Evolutionary conservation across 2,113 vertebrate species (phyloP), one percentile per base, ranked within the genome.

Genomic region (Tupaia chinensis): DNA sequence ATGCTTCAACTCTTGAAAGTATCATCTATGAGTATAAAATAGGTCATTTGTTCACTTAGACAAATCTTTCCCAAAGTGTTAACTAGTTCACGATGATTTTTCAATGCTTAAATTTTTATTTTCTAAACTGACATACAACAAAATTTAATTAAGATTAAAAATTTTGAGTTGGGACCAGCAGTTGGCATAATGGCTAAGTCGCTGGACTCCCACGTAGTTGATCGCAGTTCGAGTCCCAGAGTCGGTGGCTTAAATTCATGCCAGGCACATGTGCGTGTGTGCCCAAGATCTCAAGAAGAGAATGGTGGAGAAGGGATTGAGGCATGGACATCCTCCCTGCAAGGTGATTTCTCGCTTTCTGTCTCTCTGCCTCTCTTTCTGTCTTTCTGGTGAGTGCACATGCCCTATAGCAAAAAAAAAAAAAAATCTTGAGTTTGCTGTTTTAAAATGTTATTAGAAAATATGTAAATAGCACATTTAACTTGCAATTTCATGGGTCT

Each of bases 401-500:
- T 32, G 44, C 44, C 44, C 44, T 44, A 44, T 44, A 44, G 44
- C 44, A 4, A 44, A 32, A 32, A 32, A 32, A 32, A 44, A 44
- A 44, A 44, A 44, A 44, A 44, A 44, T 44, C 5, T 44, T 44
- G n/a, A 83, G 17, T 66, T 79, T 77, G 7, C 19, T 68, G 85
- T 86, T 81, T 74, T 91, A n/a, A 60, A 34, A 44, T 78, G 53
- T 76, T 86, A 86, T 63, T 53, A 93, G 54, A 54, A 93, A 86
- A 87, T n/a, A 68, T 7, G 44, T 27, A 91, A 63, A 54, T 66
- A 25, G 10, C 4, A 68, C 12, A 54, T 76, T 87, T 23, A 76
- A 87, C 23, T 27, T 61, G 17, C 27, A 76, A 76, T 73, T 87
- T 91, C 54, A 68, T 68, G n/a, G 77, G 76, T 54, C 81, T 54